Evolutionary conservation across 2,113 vertebrate genomes (phyloP), one percentile per base, ranked within the genome.

Genomic region (Phocoena phocoena): DNA sequence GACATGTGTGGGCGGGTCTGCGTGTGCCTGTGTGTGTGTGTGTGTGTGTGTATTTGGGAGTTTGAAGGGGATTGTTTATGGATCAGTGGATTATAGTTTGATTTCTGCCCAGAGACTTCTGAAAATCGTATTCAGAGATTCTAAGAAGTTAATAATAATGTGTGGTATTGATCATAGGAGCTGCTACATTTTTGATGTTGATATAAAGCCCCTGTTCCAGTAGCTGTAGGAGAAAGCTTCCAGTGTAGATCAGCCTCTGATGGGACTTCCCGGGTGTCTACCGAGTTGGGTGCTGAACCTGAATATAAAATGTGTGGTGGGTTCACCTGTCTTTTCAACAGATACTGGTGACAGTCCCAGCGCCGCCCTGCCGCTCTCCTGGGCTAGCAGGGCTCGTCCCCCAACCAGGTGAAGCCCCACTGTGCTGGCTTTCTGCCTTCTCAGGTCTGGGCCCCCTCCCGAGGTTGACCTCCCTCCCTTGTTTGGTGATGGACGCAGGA

Each of bases 1-100:
- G 44, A 1, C 15, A 1, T 31, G 26, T 50, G 18, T 41, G 2
- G 31, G 6, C 18, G 0, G n/a, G 15, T 8, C 14, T 33, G 55
- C 3, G 13, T 26, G 25, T 13, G n/a, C 23, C 3, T 5, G 9
- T 50, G 17, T 38, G 77, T 28, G 41, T 58, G 36, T 60, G 36
- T 36, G 36, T 36, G 36, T 36, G 36, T 5, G 9, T 50, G 14
- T 94, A 3, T 23, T 15, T 18, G 70, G 47, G 38, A 41, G 74
- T 31, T 26, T 20, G 26, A 31, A n/a, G 44, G 28, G 15, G 36
- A 14, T 31, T 36, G 21, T 50, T 55, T 36, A 15, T 58, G n/a
- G n/a, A 28, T 53, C 11, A 12, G 17, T 62, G 50, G 53, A 36
- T 83, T 44, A 12, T n/a, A 26, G 23, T 88, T 68, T 31, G 44